Base-by-base conservation (phyloP, 2,797 vertebrate species). In the Austrolebias charrua region DNA sequence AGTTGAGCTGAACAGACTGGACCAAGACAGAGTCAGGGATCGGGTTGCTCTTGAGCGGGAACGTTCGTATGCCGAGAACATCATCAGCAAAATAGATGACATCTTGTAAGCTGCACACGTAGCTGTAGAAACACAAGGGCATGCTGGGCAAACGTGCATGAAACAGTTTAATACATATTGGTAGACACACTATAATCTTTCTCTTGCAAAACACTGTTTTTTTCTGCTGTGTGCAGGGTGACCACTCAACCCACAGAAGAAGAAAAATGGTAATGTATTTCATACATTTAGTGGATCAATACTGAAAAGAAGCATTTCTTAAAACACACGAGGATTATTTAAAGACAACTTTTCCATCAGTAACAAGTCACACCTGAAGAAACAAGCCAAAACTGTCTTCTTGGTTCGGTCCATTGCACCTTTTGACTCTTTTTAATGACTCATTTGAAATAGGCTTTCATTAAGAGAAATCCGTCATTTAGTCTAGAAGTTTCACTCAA, bases 11-110 rank as follows among this genome's bases (percentile, higher is more conserved):
- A 79, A 85, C 66, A 93, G 93, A 83, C 90, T 98, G 83, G 96
- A 98, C 76, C 92, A 93, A 0, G 96, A 97, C 59, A 86, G 94
- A 42, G 86, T 93, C 38, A 91, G 93, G 73, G 95, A 97, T 81
- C 90, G 95, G 0, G 89, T 86, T 40, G 87, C 92, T 2, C 70
- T 93, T 66, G 97, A 99, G 83, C 95, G 86, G 81, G 97, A 99
- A 73, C 91, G 95, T 70, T 91, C 90, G 1, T 98, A 94, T 56
- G 96, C 97, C 0, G 97, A 99, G 73, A 95, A 94, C 83, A 96
- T 99, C 48, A 80, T 98, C 29, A 80, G 92, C 61, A 99, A 97
- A 83, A 96, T 98, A 45, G 96, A 99, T 75, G 97, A 98, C 60
- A 89, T 99, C 46, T 79, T 99, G 97, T 98, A 83, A 96, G 96